Conservation (phyloP, 1,140 invertebrate species). For the Diabrotica undecimpunctata region DNA sequence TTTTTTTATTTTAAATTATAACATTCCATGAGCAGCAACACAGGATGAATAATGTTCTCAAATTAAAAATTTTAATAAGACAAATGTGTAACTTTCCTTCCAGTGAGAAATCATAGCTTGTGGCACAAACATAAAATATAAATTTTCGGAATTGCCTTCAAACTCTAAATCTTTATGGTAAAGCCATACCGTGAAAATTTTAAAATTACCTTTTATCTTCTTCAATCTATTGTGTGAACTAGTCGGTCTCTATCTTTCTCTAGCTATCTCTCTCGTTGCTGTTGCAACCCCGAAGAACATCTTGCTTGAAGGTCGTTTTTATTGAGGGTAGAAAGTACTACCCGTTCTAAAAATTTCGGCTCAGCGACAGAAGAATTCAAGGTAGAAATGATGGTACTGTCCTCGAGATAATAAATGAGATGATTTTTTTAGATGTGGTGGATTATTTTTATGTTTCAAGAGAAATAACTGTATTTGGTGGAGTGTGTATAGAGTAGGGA, state of each 20-base stretch:
- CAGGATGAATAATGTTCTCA: too few relatives aligned
- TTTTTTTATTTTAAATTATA: too few relatives aligned
- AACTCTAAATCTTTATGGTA: slow-evolving; percentile 9
- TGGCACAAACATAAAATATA: slow-evolving; percentile 7
- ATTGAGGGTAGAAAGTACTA: slow-evolving; percentile 37
- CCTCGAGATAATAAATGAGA: too few relatives aligned
- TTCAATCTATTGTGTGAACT: slow-evolving; percentile 14
- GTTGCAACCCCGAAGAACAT: slow-evolving; percentile 32
- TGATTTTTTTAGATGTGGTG: too few relatives aligned
- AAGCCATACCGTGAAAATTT: slow-evolving; percentile 19
- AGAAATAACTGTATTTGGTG: too few relatives aligned
- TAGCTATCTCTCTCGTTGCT: not conserved
- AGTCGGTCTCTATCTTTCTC: slow-evolving; percentile 8
- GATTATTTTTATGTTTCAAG: too few relatives aligned
- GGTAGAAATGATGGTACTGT: not conserved
- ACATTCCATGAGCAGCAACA: too few relatives aligned
- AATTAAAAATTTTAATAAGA: too few relatives aligned
- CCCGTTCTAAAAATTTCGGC: slow-evolving; percentile 20
- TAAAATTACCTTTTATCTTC: slow-evolving; percentile 20
- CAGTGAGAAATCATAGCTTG: not conserved
- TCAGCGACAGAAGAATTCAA: not conserved
- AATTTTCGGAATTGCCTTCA: slow-evolving; percentile 9
- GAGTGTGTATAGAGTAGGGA: too few relatives aligned
- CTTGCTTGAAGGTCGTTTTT: slow-evolving; percentile 32
- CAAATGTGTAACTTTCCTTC: too few relatives aligned